phyloP scores from a whole-genome alignment of 2,113 vertebrate species.

The Sminthopsis crassicaudata region DNA sequence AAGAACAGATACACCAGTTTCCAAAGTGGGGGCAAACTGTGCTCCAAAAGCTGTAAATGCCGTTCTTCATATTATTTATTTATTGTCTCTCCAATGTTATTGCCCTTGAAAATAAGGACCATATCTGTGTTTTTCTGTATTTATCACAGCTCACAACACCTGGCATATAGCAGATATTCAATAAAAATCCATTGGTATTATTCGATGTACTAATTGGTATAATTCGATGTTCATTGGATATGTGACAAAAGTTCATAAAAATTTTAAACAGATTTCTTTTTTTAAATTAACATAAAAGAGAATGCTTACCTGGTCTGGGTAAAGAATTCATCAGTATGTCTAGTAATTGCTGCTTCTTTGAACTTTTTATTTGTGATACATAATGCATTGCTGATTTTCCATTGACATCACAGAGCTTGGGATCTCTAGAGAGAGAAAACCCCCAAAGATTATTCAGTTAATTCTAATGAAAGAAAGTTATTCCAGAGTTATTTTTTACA shows the following conservation, averaged over 20 bases:
- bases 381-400: conserved; percentile 76
- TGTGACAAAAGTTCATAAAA: neutral
- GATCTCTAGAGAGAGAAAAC: conserved; percentile 65
- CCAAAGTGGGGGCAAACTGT: neutral
- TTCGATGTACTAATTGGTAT: conserved; percentile 44
- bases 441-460: conserved; percentile 48
- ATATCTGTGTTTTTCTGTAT: neutral
- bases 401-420: conserved; percentile 75
- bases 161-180: neutral
- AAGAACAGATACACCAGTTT: neutral
- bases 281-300: neutral
- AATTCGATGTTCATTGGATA: neutral
- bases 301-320: conserved; percentile 69
- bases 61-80: neutral
- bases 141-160: neutral
- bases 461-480: conserved; percentile 42
- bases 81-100: neutral
- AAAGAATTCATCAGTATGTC: conserved; percentile 72
- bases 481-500: neutral
- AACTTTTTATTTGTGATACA: conserved; percentile 74
- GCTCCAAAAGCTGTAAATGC: neutral
- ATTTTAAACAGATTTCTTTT: neutral
- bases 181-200: neutral
- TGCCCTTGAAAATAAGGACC: neutral
- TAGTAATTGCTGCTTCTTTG: conserved; percentile 71